Conservation (phyloP, 35 echinoderm and acorn worm genomes). For the Heliocidaris tuberculata region DNA sequence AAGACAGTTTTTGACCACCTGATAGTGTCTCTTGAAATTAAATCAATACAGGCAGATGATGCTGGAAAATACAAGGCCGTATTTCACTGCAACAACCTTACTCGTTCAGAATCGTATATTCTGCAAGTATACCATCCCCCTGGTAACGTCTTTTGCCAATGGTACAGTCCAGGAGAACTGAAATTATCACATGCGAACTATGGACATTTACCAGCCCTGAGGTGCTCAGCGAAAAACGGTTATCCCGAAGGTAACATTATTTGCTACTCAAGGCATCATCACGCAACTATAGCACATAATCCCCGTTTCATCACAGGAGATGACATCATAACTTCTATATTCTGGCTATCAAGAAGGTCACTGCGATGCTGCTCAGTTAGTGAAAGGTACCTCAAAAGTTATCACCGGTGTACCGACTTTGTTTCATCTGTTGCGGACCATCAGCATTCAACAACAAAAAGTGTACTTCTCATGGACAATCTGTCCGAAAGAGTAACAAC, state of each 20-base stretch:
- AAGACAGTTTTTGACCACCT: background rate
- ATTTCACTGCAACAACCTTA: background rate
- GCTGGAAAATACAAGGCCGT: background rate
- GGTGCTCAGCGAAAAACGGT: background rate
- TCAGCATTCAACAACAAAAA: background rate
- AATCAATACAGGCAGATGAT: background rate
- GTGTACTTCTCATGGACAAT: background rate
- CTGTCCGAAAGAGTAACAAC: background rate
- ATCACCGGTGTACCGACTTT: background rate
- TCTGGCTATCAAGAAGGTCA: background rate
- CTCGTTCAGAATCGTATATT: background rate
- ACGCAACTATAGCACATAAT: background rate
- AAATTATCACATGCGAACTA: background rate
- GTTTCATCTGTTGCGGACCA: background rate
- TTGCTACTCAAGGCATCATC: background rate
- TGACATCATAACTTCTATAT: background rate
- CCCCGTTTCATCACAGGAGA: background rate
- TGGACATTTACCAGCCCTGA: background rate
- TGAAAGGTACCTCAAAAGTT: background rate
- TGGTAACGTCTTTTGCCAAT: background rate
- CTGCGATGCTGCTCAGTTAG: constrained; percentile 14
- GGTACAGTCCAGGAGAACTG: background rate
- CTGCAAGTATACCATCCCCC: constrained; percentile 21
- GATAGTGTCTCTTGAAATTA: background rate
- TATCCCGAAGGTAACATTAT: constrained; percentile 18